phyloP scores from a whole-genome alignment of 2,113 vertebrate genomes.

The Neotragus pygmaeus region DNA sequence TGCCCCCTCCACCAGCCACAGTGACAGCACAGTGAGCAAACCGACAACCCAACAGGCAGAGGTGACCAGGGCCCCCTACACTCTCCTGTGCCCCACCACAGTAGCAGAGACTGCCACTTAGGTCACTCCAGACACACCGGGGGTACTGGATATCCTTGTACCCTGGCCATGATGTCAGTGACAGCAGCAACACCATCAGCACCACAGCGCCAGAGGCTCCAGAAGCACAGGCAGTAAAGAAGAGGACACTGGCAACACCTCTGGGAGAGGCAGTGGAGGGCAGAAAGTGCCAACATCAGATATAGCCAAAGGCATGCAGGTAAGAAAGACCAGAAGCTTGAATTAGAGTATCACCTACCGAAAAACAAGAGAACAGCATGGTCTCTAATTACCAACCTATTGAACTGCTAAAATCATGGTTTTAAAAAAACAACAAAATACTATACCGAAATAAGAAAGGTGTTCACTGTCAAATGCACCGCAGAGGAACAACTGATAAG shows the following conservation, averaged over 20 bases:
- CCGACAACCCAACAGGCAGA: neutral
- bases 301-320: neutral
- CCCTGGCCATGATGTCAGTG: neutral
- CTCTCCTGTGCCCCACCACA: accelerated
- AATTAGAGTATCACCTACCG: neutral
- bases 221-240: neutral
- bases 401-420: neutral
- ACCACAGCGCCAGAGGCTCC: neutral
- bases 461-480: neutral
- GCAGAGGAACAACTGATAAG: neutral
- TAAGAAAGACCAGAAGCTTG: no score
- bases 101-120: neutral
- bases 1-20: no score
- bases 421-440: neutral
- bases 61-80: neutral
- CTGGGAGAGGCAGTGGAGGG: neutral
- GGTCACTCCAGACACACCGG: neutral
- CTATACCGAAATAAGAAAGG: neutral
- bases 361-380: neutral
- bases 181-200: neutral
- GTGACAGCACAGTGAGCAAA: neutral
- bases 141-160: neutral
- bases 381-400: neutral
- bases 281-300: neutral
- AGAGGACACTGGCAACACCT: neutral